These are phyloP conservation scores for Chaetodon trifascialis DNA, from an alignment of 2,113 vertebrate species.

Conservation along the genomic window DNA sequence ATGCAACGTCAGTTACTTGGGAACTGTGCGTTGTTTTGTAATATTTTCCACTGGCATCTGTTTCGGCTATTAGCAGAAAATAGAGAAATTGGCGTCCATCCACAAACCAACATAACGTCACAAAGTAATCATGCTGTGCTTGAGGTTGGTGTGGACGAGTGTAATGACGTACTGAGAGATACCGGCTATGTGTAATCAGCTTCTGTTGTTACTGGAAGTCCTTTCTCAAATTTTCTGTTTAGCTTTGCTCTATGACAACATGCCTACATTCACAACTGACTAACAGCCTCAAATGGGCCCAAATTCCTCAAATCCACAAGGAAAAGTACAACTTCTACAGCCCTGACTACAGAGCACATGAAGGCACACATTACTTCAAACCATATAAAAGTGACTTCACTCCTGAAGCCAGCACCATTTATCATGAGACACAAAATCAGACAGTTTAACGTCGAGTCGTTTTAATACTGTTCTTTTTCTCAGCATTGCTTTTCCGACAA, in stretches of 20 bases:
- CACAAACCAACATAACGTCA: slow-evolving; percentile 48
- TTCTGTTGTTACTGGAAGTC: slow-evolving; percentile 47
- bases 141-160: slow-evolving; percentile 31
- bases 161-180: slow-evolving; percentile 52
- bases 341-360: neutral
- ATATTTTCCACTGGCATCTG: slow-evolving; percentile 52
- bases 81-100: slow-evolving; percentile 30
- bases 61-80: slow-evolving; percentile 44
- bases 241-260: neutral
- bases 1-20: slow-evolving; percentile 2
- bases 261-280: neutral
- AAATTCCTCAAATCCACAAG: slow-evolving; percentile 31
- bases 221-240: slow-evolving; percentile 18
- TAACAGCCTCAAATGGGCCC: neutral
- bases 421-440: slow-evolving; percentile 23
- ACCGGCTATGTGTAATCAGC: slow-evolving; percentile 11
- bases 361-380: neutral
- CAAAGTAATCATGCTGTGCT: slow-evolving; percentile 50
- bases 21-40: slow-evolving; percentile 18
- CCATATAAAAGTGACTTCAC: neutral
- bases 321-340: neutral
- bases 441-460: slow-evolving; percentile 45
- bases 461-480: slow-evolving; percentile 79
- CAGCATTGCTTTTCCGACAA: slow-evolving; percentile 62
- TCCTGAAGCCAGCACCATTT: neutral